A percentile compares a stretch with the other conserved stretches of the same genome.
Conservation (phyloP, 2,113 vertebrate species). For the Phyllopteryx taeniolatus region DNA sequence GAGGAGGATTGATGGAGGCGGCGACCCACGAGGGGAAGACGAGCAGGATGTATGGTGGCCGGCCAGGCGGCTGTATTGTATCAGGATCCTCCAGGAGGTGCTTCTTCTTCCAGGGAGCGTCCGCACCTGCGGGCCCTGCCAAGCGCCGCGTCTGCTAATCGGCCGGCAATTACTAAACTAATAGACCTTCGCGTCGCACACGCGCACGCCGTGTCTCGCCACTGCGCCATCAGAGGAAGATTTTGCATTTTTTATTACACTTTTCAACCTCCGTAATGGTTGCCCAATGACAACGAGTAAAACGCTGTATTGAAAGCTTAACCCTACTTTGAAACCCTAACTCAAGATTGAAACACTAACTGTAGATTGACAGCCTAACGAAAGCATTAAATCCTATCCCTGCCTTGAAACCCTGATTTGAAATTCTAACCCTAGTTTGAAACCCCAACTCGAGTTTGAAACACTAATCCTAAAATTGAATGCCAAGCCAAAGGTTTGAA, state of each 20-base stretch:
- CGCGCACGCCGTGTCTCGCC: slow-evolving; percentile 28
- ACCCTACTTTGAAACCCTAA: too few relatives aligned
- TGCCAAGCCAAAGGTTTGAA: too few relatives aligned
- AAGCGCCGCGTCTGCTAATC: slow-evolving; percentile 79
- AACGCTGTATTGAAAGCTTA: neutral
- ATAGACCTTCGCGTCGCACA: slow-evolving; percentile 69
- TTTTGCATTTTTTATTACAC: neutral
- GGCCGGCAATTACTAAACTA: slow-evolving; percentile 77
- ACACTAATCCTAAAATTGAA: too few relatives aligned
- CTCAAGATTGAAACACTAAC: too few relatives aligned
- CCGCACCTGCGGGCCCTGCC: slow-evolving; percentile 60
- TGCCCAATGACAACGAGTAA: neutral
- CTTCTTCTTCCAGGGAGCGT: slow-evolving; percentile 73
- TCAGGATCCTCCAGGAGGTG: slow-evolving; percentile 79
- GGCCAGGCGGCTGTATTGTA: slow-evolving; percentile 78
- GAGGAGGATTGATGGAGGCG: slow-evolving; percentile 72
- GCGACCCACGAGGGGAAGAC: slow-evolving; percentile 67
- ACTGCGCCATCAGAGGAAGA: neutral
- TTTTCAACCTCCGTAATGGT: neutral
- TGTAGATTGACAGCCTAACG: too few relatives aligned
- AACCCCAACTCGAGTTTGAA: too few relatives aligned
- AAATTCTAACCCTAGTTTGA: too few relatives aligned
- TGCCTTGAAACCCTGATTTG: too few relatives aligned
- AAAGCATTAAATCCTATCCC: too few relatives aligned
- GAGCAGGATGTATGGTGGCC: slow-evolving; percentile 78